A percentile compares a stretch with the other conserved stretches of the same genome.
phyloP scores from a whole-genome alignment of 2,797 vertebrate genomes.

The Cuniculus paca region DNA sequence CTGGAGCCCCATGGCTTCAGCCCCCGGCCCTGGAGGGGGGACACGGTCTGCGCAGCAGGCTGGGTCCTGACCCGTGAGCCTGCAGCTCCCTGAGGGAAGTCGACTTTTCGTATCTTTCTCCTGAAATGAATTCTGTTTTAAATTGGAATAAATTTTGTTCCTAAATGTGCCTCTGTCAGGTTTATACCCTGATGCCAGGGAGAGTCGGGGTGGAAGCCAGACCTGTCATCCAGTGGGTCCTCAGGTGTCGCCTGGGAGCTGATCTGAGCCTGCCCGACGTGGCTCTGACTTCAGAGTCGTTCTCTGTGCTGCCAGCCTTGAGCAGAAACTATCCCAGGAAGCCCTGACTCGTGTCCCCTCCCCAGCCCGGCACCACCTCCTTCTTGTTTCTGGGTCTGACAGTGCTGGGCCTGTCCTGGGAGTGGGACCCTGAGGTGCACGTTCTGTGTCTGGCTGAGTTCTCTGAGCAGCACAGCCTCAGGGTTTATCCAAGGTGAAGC shows the following conservation, averaged over 20 bases:
- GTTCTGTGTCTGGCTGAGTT: neutral
- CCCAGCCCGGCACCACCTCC: too few species aligned
- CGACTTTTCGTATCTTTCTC: conserved; percentile 99
- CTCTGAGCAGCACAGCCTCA: neutral
- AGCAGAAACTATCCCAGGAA: neutral
- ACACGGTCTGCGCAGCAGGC: conserved; percentile 74
- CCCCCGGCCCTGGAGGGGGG: conserved; percentile 65
- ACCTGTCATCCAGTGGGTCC: neutral
- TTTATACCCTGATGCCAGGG: neutral
- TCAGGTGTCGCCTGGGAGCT: neutral
- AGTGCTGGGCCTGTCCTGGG: too few species aligned
- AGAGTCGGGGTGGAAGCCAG: rapidly evolving
- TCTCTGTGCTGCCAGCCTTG: neutral
- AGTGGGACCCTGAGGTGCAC: neutral
- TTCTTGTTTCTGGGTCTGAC: neutral
- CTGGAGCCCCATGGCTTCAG: conserved; percentile 72
- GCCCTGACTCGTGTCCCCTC: neutral
- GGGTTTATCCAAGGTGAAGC: rapidly evolving
- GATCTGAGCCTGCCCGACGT: neutral
- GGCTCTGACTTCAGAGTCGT: neutral
- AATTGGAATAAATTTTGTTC: conserved; percentile 99
- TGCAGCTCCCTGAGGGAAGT: conserved; percentile 93
- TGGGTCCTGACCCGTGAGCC: conserved; percentile 93
- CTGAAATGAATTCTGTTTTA: conserved; percentile 97
- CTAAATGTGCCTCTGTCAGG: conserved; percentile 89